phyloP scores from a whole-genome alignment of 2,113 vertebrate species.

The Toxotes chatareus region DNA sequence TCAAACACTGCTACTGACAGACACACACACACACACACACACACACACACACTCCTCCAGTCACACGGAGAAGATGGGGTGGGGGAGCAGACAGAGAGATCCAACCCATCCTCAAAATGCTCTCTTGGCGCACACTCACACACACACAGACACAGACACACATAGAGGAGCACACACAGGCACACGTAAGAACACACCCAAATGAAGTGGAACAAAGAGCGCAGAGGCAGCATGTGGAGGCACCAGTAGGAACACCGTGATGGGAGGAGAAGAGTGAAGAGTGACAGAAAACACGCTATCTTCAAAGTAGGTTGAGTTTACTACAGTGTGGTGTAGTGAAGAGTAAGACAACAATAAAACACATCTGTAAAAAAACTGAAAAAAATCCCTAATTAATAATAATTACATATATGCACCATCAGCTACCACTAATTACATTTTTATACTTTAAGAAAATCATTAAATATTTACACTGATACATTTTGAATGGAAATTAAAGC shows the following conservation, averaged over 20 bases:
- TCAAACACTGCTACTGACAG: constrained; percentile 64
- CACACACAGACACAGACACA: background rate
- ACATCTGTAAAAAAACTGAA: background rate
- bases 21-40: constrained; percentile 23
- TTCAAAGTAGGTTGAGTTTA: constrained; percentile 38
- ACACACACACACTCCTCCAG: constrained; percentile 11
- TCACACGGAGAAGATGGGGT: constrained; percentile 48
- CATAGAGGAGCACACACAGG: background rate
- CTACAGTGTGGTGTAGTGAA: background rate
- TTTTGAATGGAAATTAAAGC: background rate
- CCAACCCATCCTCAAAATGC: constrained; percentile 67
- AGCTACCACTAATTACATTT: background rate
- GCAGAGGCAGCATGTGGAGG: constrained; percentile 65
- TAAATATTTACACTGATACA: background rate
- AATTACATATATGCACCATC: background rate
- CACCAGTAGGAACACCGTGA: constrained; percentile 57
- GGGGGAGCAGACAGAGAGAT: constrained; percentile 62
- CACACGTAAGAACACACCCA: constrained; percentile 62
- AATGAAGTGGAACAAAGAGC: constrained; percentile 77
- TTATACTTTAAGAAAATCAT: background rate
- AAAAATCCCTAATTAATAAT: background rate
- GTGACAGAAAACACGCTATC: constrained; percentile 18
- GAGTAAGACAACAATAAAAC: background rate
- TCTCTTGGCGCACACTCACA: constrained; percentile 52
- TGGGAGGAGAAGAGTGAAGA: constrained; percentile 47